phyloP scores from a whole-genome alignment of 2,888 invertebrate genomes.

The Ophion obscuratus region DNA sequence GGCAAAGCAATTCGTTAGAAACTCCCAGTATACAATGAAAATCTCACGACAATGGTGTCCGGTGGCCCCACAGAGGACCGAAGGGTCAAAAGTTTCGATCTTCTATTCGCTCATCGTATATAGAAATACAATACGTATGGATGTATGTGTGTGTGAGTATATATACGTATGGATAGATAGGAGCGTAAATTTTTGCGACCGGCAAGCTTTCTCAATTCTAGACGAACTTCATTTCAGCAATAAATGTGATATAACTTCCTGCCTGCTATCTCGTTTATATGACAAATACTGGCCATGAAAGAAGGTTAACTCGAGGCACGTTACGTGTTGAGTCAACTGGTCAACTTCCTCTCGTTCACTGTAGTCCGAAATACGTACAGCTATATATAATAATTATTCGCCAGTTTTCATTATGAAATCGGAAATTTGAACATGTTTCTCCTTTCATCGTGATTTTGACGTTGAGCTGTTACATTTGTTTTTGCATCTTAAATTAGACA shows the following conservation, averaged over 20 bases:
- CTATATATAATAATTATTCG: too few relatives aligned
- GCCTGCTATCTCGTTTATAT: conserved; percentile 29
- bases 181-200: conserved; percentile 53
- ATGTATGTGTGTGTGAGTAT: neutral
- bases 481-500: too few relatives aligned
- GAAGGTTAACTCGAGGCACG: neutral
- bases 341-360: neutral
- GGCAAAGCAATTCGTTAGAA: conserved; percentile 79
- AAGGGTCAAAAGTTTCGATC: conserved; percentile 57
- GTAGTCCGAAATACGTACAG: too few relatives aligned
- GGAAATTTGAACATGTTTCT: too few relatives aligned
- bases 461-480: too few relatives aligned
- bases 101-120: conserved; percentile 28
- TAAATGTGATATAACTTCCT: conserved; percentile 78
- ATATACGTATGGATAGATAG: conserved; percentile 6
- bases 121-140: neutral
- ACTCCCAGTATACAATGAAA: conserved; percentile 76
- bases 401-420: too few relatives aligned
- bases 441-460: too few relatives aligned
- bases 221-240: conserved; percentile 75
- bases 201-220: conserved; percentile 31
- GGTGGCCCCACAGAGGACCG: conserved; percentile 51
- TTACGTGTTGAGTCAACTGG: neutral
- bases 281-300: neutral
- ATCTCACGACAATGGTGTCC: conserved; percentile 75